These are phyloP conservation scores for Brachyalestes nurse DNA, from an alignment of 2,797 vertebrate species.

Conservation along the genomic window DNA sequence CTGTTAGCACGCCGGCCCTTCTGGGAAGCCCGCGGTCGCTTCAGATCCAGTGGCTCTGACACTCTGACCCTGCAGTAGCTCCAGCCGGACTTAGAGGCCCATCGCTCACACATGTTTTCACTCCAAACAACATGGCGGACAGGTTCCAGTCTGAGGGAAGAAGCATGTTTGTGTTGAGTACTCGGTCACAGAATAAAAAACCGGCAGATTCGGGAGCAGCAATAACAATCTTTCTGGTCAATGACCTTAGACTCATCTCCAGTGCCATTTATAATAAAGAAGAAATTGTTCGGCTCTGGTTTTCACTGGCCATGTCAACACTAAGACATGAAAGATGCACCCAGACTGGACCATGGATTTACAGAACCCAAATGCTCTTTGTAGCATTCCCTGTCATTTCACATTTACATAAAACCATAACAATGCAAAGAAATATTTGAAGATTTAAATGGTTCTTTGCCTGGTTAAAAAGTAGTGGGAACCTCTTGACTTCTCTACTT, in stretches of 20 bases:
- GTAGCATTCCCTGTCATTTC: no score
- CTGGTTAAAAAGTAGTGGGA: no score
- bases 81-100: conserved; percentile 32
- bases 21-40: not conserved
- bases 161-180: conserved; percentile 48
- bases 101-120: conserved; percentile 56
- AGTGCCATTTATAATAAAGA: conserved; percentile 10
- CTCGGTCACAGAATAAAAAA: conserved; percentile 34
- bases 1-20: conserved; percentile 25
- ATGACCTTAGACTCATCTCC: conserved; percentile 17
- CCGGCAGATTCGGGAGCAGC: conserved; percentile 20
- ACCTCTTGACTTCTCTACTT: no score
- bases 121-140: conserved; percentile 49
- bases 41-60: conserved; percentile 42
- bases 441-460: no score
- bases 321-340: not conserved
- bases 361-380: not conserved
- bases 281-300: not conserved
- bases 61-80: conserved; percentile 46
- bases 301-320: not conserved
- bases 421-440: no score
- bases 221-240: conserved; percentile 45
- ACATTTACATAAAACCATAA: no score
- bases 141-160: conserved; percentile 35
- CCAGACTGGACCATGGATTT: not conserved